A percentile compares a stretch with the other conserved stretches of the same genome.
These are phyloP conservation scores for Sialia sialis DNA, from an alignment of 2,113 vertebrate species.

Conservation along the genomic window DNA sequence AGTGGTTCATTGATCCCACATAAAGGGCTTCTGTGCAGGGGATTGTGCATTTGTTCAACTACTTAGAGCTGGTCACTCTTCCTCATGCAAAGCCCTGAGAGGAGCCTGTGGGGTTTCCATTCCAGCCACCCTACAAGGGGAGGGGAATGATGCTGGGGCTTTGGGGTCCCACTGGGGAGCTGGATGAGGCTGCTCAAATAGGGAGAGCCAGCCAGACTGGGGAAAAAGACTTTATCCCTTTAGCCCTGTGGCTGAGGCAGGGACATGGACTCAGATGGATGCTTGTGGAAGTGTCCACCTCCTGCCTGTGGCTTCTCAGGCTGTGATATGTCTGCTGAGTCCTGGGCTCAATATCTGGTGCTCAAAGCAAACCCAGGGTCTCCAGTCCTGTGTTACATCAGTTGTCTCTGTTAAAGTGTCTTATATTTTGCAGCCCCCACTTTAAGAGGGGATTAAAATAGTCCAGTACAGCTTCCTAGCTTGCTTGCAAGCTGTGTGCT, in stretches of 20 bases:
- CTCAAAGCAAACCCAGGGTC: neutral
- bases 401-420: neutral
- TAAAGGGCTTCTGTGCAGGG: conserved; percentile 46
- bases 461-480: neutral
- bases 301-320: neutral
- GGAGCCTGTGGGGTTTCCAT: neutral
- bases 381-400: neutral
- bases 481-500: neutral
- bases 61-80: neutral
- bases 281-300: neutral
- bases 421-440: neutral
- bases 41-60: neutral
- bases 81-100: neutral
- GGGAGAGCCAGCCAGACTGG: neutral
- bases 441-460: neutral
- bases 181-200: neutral
- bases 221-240: neutral
- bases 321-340: neutral
- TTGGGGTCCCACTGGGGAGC: neutral
- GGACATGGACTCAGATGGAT: neutral
- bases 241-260: neutral
- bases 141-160: accelerated
- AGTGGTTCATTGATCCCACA: conserved; percentile 27
- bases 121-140: neutral
- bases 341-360: neutral